Base-by-base conservation (phyloP, 2,888 invertebrate species). In the Agriopis aurantiaria region DNA sequence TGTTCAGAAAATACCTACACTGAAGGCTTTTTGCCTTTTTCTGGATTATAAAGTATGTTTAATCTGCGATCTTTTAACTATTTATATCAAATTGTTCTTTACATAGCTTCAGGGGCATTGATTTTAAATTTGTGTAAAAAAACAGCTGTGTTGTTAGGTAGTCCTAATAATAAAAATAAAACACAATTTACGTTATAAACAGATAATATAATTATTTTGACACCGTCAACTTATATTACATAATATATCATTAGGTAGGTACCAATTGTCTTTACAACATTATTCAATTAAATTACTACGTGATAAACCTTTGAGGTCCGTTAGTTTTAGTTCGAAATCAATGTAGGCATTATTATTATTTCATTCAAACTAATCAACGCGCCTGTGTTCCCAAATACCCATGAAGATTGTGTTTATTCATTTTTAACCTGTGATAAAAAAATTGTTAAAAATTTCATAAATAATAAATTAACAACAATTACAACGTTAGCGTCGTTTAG, bases 181-280 rank as follows among this genome's bases (percentile, higher is more conserved):
- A 91, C 82, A 77, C 77, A 68, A 33, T 12, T 71, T 78, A 82
- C 82, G 82, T 85, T 90, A 91, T 87, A 91, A 92, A 93, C 91
- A 90, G 91, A 90, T 88, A 75, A 88, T 92, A 91, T 91, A 89
- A 88, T 91, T 89, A 91, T 88, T 89, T 92, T 91, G 92, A 93
- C 92, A 92, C 90, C 81, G 92, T 92, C 93, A 93, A 92, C 87
- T 91, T 90, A 90, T 85, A 84, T 78, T 81, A 82, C 78, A 82
- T 78, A 78, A 66, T 71, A 83, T 81, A 53, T 48, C 33, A 78
- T 78, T 81, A 83, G 81, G 75, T 85, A 87, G 85, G 83, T 90
- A 91, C 87, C 87, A 85, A 89, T 82, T 80, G 77, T 85, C 78
- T 83, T 83, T 66, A 70, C 80, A 85, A 85, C 82, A 85, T 79